Evolutionary conservation across 2,113 vertebrate species (phyloP).

Genomic region (Lipotes vexillifer): DNA sequence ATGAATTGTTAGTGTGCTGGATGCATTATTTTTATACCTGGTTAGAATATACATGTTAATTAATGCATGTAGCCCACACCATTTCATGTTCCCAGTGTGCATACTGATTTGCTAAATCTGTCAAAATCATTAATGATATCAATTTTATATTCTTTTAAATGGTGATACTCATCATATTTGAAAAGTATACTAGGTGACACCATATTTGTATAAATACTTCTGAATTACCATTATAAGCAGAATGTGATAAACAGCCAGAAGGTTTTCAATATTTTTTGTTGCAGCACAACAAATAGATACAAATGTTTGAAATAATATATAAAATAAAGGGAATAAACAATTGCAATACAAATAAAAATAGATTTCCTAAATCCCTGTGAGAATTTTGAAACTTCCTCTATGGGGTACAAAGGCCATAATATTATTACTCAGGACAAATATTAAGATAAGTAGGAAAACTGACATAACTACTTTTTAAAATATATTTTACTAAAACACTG

Average conservation of each 20-base stretch:
- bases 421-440: neutral
- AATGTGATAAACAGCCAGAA: neutral
- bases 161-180: neutral
- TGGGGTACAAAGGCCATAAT: neutral
- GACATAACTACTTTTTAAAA: neutral
- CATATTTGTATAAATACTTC: neutral
- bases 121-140: neutral
- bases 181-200: neutral
- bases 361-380: neutral
- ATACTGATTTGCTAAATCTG: neutral
- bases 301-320: neutral
- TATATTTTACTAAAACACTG: neutral
- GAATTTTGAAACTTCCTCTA: neutral
- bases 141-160: neutral
- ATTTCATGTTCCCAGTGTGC: neutral
- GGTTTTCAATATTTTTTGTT: neutral
- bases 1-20: neutral
- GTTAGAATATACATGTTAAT: neutral
- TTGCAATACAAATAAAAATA: neutral
- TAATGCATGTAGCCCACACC: neutral
- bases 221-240: neutral
- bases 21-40: neutral
- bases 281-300: neutral
- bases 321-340: neutral
- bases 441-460: neutral